A percentile compares a stretch with the other conserved stretches of the same genome.
Conservation (phyloP, 2,113 vertebrate species). For the Notarius quadriscutis region DNA sequence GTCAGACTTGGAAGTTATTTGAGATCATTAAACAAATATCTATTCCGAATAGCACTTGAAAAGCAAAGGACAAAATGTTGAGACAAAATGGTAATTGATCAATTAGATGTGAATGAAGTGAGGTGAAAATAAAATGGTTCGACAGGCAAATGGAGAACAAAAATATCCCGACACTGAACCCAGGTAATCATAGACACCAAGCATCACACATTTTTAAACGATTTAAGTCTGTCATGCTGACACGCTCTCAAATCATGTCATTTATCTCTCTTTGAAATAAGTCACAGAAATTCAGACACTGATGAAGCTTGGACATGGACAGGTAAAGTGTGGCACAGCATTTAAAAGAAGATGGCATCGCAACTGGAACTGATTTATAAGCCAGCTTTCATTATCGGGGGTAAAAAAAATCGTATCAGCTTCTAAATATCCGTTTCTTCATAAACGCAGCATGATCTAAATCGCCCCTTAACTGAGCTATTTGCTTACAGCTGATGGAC, state of each 20-base stretch:
- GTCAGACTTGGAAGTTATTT: background rate
- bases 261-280: background rate
- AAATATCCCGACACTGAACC: background rate
- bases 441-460: background rate
- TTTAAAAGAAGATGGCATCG: background rate
- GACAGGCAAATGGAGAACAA: background rate
- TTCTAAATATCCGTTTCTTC: background rate
- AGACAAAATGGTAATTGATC: background rate
- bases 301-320: background rate
- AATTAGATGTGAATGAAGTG: constrained; percentile 7
- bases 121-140: constrained; percentile 3
- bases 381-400: background rate
- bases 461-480: background rate
- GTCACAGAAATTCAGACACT: background rate
- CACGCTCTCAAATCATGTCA: background rate
- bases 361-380: background rate
- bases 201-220: background rate
- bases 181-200: background rate
- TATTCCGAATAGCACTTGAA: background rate
- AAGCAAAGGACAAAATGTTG: background rate
- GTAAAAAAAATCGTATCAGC: background rate
- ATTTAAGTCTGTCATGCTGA: background rate
- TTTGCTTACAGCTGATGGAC: background rate
- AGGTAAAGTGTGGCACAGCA: background rate
- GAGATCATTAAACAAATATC: too few relatives aligned